phyloP scores from a whole-genome alignment of 2,888 invertebrate genomes.

The Plebejus anna region DNA sequence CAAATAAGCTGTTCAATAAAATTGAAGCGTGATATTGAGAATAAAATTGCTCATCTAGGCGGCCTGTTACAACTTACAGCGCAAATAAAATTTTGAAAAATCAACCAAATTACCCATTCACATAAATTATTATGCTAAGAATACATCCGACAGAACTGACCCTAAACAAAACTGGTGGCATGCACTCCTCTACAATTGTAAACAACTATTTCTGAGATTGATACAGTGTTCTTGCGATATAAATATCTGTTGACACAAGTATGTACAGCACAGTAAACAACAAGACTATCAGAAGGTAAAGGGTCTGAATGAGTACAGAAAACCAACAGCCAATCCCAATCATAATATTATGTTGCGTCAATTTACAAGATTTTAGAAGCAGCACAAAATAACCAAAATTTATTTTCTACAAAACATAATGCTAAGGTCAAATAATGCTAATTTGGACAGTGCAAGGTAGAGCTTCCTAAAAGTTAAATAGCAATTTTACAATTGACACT shows the following conservation, averaged over 20 bases:
- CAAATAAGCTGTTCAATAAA: no score
- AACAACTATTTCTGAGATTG: no score
- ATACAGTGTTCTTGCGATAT: background rate
- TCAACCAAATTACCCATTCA: background rate
- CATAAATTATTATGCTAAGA: background rate
- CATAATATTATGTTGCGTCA: constrained; percentile 33
- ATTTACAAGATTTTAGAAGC: constrained; percentile 32
- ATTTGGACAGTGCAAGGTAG: no score
- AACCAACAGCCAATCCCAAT: constrained; percentile 68
- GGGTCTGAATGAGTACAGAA: constrained; percentile 72
- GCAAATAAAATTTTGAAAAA: no score
- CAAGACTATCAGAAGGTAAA: constrained; percentile 69
- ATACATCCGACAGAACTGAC: background rate
- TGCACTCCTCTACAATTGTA: background rate
- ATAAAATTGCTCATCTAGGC: no score
- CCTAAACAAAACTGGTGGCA: background rate
- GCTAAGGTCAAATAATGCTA: no score
- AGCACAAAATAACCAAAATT: background rate
- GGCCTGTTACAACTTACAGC: no score
- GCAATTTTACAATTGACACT: no score
- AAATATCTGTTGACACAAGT: background rate
- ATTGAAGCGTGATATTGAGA: no score
- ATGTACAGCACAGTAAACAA: background rate
- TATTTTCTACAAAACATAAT: background rate
- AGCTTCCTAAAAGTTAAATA: no score